Evolutionary conservation across 2,797 vertebrate genomes (phyloP), one percentile per base, ranked within the genome.

Genomic region (Anolis apletophallus): DNA sequence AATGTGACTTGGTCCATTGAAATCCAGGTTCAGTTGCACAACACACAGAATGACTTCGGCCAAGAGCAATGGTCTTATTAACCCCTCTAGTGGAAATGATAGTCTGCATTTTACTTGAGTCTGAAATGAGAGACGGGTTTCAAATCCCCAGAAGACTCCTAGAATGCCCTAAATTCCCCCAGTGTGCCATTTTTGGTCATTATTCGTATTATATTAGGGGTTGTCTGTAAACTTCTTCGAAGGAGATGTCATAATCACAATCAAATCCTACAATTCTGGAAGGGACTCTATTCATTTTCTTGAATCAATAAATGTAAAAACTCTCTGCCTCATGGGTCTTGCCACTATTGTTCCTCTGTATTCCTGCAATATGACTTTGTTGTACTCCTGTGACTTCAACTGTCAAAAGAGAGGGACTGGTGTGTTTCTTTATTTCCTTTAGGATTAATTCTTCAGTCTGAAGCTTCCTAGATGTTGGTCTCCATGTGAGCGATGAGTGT

Each of bases 381-480:
- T 68, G 3, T 34, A 61, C 1, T 71, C 21, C 9, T 26, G 1
- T 14, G 19, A 26, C 2, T 34, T 34, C 17, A 50, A 73, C 52
- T 50, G 55, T 46, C 71, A 72, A 34, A n/a, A 57, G 13, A 11
- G 14, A 10, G 57, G 1, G 13, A 36, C 19, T 46, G 29, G 55
- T 26, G 12, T 12, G 50, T 29, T 21, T 29, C 29, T 1, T 80
- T 67, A 7, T 50, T n/a, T 69, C 16, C 83, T 68, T n/a, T 29
- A 87, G 91, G 59, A 29, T 46, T 59, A 54, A 59, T 80, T 61
- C 36, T 84, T 68, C 78, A 26, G 57, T 21, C 59, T 2, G 32
- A 83, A 13, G 77, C 17, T 13, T 88, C 16, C 75, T 10, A 83
- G 87, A 81, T 87, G 0, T 76, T 81, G 46, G 68, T 36, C 85